Base-by-base conservation (phyloP, 2,797 vertebrate species). In the Coregonus suidteri region DNA sequence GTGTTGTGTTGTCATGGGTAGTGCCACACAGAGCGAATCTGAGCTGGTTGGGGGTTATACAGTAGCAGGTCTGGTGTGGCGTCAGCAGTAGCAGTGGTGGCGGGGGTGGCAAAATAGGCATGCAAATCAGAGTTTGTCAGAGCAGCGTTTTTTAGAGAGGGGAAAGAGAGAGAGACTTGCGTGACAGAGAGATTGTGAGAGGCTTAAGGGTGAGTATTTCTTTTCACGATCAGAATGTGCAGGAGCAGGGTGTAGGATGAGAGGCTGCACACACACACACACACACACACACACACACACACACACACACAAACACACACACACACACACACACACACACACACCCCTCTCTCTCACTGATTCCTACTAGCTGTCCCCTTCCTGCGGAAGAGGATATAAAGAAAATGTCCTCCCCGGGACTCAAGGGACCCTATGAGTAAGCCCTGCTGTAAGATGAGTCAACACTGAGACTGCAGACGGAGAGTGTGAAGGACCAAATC, bases 351-450 rank as follows among this genome's bases (percentile, higher is more conserved):
- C 70, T 51, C n/a, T 47, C n/a, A 34, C 62, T 78, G 62, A 84
- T 51, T 71, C 78, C 75, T 80, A 54, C 56, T 68, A 66, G 5
- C 71, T 81, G 41, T 47, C 9, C 41, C 76, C 73, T 76, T 82
- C 81, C 84, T 87, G 78, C 78, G 87, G 83, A 73, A 77, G 86
- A 84, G 82, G 80, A 85, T 88, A 90, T 91, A 90, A 89, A 92
- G 89, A 93, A 92, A 83, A 79, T 88, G 90, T 92, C 87, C 87
- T 6, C 90, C 74, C 80, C 85, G 70, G 81, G 84, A 77, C 87
- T 62, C 47, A 75, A 76, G 86, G 89, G 87, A 91, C 83, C 82
- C 83, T 65, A 47, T 47, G 41, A 47, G 41, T 47, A 65, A 80
- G 82, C 83, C 66, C 80, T 83, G 78, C 75, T 59, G 20, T 76